Base-by-base conservation (phyloP, 2,797 vertebrate species). In the Ficedula albicollis region DNA sequence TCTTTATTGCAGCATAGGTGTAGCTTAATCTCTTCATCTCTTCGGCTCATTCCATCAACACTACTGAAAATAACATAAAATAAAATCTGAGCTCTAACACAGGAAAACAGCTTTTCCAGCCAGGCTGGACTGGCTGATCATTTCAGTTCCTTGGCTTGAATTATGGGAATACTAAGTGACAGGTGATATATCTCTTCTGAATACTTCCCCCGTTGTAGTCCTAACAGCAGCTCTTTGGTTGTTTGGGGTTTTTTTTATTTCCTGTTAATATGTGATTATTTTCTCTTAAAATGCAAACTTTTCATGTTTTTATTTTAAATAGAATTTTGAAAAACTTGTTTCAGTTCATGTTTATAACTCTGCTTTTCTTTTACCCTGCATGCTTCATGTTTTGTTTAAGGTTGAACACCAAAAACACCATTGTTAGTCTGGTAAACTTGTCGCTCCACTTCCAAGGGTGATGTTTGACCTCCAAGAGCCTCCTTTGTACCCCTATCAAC, bases 11-110 rank as follows among this genome's bases (percentile, higher is more conserved):
- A 32, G 58, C 48, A 29, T 84, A 77, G 76, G 34, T 60, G 41
- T 95, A 94, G 93, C 30, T n/a, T 91, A 86, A 97, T 94, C 74
- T 94, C 54, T 82, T 96, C 73, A 89, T 91, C 78, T 95, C 54
- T 75, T 96, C 73, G 88, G 90, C 75, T 95, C 44, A n/a, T 91
- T 93, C 75, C 78, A 72, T 79, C 90, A 84, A 75, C 75, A 76
- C n/a, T 1, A 1, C 32, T 49, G 94, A 77, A 96, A 95, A 95
- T 43, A 91, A 29, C 58, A 54, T 89, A 75, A 97, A 95, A 87
- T 56, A 84, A 79, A 90, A 87, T 59, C 82, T 90, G 59, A 86
- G 29, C 10, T 75, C 58, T 85, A 69, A 82, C 60, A 76, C 0
- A 14, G 75, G 39, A 92, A 97, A 91, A 94, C 14, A 89, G 55